These are phyloP conservation scores for Notolabrus celidotus DNA, from an alignment of 2,797 vertebrate species.

Conservation along the genomic window DNA sequence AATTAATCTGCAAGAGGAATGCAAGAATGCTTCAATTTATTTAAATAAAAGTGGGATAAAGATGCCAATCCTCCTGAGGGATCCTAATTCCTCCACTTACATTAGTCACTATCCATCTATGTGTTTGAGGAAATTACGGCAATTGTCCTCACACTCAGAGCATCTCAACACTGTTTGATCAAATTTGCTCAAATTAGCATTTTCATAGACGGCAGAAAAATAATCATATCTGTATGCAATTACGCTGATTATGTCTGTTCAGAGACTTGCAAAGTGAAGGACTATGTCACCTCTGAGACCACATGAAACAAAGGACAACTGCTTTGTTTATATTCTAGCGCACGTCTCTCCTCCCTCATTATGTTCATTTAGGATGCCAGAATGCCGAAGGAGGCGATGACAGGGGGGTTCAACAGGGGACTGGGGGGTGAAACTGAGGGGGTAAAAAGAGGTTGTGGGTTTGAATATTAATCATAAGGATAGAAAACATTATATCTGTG, in stretches of 20 bases:
- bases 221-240: constrained; percentile 66
- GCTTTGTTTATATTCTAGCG: constrained; percentile 65
- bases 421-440: constrained; percentile 24
- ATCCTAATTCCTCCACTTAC: constrained; percentile 27
- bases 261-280: constrained; percentile 63
- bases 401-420: constrained; percentile 13
- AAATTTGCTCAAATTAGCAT: constrained; percentile 66
- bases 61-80: constrained; percentile 46
- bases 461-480: constrained; percentile 58
- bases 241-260: constrained; percentile 71
- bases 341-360: constrained; percentile 57
- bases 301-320: constrained; percentile 61
- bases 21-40: constrained; percentile 57
- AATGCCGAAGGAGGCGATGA: constrained; percentile 16
- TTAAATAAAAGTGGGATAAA: constrained; percentile 62
- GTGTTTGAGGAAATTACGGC: constrained; percentile 37
- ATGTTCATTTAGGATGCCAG: constrained; percentile 56
- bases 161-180: constrained; percentile 50
- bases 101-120: constrained; percentile 28
- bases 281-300: constrained; percentile 68
- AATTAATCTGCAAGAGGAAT: constrained; percentile 54
- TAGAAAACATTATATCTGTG: constrained; percentile 46
- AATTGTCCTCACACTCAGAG: constrained; percentile 31
- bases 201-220: constrained; percentile 64
- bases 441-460: constrained; percentile 45